phyloP scores from a whole-genome alignment of 2,113 vertebrate species.

The Myodes glareolus region DNA sequence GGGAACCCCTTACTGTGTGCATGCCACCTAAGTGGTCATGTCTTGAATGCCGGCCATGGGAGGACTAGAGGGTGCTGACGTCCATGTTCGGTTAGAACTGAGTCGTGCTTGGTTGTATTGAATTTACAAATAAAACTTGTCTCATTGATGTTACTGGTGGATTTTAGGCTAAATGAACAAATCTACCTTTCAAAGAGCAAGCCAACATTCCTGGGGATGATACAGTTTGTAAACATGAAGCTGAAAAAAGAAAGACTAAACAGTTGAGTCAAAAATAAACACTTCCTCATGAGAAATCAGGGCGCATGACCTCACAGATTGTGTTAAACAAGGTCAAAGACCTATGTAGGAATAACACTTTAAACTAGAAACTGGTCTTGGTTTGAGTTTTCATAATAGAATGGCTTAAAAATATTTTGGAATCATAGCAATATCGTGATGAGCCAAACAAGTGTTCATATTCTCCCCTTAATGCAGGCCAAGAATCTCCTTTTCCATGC shows the following conservation, averaged over 20 bases:
- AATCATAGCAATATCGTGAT: neutral
- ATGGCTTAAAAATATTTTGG: neutral
- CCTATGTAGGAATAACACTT: neutral
- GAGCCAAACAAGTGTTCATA: neutral
- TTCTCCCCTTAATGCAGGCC: neutral
- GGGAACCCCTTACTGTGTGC: neutral
- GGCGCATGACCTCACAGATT: neutral
- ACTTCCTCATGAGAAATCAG: neutral
- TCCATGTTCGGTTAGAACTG: neutral
- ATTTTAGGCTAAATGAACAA: constrained; percentile 27
- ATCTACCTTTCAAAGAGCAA: neutral
- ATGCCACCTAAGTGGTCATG: neutral
- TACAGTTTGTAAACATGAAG: constrained; percentile 38
- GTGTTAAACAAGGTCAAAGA: neutral
- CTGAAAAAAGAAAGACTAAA: neutral
- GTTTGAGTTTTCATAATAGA: neutral
- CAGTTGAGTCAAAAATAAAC: constrained; percentile 37
- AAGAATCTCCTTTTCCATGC: neutral
- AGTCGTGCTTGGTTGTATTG: neutral
- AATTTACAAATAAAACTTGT: neutral
- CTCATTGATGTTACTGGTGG: neutral
- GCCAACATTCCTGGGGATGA: neutral
- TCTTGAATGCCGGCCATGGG: neutral
- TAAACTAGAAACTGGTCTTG: neutral
- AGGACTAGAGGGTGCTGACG: neutral